Percentiles rank a stretch among this genome's conserved stretches.
These are phyloP conservation scores for Lasioglossum calceatum DNA, from an alignment of 2,888 invertebrate species.

Conservation along the genomic window DNA sequence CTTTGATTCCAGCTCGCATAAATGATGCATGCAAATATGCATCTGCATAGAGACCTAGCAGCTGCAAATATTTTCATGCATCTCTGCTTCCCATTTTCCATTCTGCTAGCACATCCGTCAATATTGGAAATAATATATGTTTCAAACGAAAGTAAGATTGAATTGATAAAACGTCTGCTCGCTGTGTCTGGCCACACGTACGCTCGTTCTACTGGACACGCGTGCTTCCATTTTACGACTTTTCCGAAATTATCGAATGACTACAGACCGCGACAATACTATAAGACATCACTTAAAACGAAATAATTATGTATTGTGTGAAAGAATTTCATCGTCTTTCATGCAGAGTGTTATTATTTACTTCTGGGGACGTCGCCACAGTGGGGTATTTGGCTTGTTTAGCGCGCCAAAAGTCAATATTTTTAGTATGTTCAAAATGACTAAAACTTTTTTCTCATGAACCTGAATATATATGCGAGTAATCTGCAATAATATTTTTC, in stretches of 20 bases:
- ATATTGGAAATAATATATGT: background rate
- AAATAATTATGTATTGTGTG: too few relatives aligned
- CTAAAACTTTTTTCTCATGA: too few relatives aligned
- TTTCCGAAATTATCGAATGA: background rate
- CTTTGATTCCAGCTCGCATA: background rate
- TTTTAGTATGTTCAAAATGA: too few relatives aligned
- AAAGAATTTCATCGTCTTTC: too few relatives aligned
- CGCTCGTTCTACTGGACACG: background rate
- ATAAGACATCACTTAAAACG: too few relatives aligned
- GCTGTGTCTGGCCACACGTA: background rate
- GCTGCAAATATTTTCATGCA: background rate
- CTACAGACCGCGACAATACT: too few relatives aligned
- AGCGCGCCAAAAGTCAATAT: too few relatives aligned
- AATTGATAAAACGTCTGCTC: background rate
- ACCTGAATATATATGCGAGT: too few relatives aligned
- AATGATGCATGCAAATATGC: background rate
- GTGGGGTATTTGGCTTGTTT: too few relatives aligned
- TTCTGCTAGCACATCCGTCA: background rate
- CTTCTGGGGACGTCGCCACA: too few relatives aligned
- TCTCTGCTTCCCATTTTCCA: background rate
- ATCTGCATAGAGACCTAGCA: background rate
- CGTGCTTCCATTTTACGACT: background rate
- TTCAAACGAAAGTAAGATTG: background rate
- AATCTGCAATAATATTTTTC: too few relatives aligned
- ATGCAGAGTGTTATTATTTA: too few relatives aligned